Evolutionary conservation across 2,797 vertebrate species (phyloP).

Genomic region (Anabas testudineus): DNA sequence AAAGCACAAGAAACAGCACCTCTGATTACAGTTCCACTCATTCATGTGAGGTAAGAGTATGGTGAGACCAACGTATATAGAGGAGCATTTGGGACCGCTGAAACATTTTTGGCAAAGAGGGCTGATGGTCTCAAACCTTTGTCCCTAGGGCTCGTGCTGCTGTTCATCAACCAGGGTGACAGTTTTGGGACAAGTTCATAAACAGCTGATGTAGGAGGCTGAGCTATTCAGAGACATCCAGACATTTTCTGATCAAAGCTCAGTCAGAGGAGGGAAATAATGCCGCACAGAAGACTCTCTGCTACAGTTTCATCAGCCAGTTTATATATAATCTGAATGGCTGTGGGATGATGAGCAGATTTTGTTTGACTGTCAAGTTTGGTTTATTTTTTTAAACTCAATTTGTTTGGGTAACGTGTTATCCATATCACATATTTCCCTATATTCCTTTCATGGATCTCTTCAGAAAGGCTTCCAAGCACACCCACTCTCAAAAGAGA

Average conservation of each 20-base stretch:
- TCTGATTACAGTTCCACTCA: conserved; percentile 4
- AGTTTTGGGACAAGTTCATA: conserved; percentile 72
- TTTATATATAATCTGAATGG: conserved; percentile 54
- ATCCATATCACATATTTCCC: conserved; percentile 43
- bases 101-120: conserved; percentile 23
- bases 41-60: conserved; percentile 31
- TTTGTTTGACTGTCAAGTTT: conserved; percentile 65
- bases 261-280: conserved; percentile 38
- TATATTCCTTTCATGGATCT: conserved; percentile 41
- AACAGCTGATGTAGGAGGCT: conserved; percentile 57
- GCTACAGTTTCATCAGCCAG: conserved; percentile 54
- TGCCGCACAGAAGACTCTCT: conserved; percentile 24
- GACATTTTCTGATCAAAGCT: conserved; percentile 71
- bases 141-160: conserved; percentile 37
- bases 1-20: conserved; percentile 46
- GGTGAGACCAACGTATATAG: neutral
- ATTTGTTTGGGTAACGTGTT: conserved; percentile 52
- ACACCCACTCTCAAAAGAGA: conserved; percentile 30
- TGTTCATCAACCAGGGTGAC: conserved; percentile 65
- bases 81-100: conserved; percentile 14
- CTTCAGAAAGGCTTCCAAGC: conserved; percentile 29
- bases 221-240: conserved; percentile 63
- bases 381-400: conserved; percentile 46
- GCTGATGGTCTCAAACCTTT: conserved; percentile 29
- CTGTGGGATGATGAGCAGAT: conserved; percentile 43